phyloP scores from a whole-genome alignment of 1,140 invertebrate genomes.

The Notospermus geniculatus region DNA sequence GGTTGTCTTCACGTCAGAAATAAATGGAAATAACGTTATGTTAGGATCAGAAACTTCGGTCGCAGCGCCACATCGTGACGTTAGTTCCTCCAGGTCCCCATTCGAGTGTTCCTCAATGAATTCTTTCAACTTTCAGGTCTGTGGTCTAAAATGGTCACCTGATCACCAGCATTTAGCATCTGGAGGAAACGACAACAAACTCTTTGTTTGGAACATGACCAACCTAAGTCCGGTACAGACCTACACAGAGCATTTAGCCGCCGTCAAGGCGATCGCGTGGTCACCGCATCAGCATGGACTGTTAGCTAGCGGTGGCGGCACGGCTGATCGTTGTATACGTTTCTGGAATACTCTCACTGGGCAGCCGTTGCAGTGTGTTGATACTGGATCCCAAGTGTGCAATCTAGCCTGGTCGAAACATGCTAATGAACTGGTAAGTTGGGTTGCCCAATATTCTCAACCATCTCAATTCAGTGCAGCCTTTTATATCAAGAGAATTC shows the following conservation, averaged over 20 bases:
- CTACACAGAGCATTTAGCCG: conserved; percentile 96
- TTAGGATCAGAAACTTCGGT: too few species aligned
- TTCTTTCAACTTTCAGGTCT: conserved; percentile 65
- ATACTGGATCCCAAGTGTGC: conserved; percentile 98
- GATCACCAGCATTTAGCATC: conserved; percentile 97
- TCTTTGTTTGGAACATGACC: conserved; percentile 97
- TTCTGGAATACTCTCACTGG: conserved; percentile 99
- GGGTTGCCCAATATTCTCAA: conserved; percentile 10
- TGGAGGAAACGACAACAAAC: conserved; percentile 97
- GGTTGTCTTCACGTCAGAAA: too few species aligned
- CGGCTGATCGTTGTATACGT: conserved; percentile 78
- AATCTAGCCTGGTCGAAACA: conserved; percentile 99
- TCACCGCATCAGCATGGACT: conserved; percentile 98
- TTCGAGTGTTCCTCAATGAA: too few species aligned
- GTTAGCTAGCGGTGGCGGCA: conserved; percentile 95
- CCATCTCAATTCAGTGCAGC: conserved; percentile 1
- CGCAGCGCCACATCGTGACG: too few species aligned
- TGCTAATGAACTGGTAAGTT: conserved; percentile 87
- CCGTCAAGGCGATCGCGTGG: conserved; percentile 98
- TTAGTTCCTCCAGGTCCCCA: too few species aligned
- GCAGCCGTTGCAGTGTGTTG: conserved; percentile 97
- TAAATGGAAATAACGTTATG: too few species aligned
- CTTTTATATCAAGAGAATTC: not conserved
- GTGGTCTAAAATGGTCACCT: conserved; percentile 99
- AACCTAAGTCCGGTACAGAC: conserved; percentile 67